Base-by-base conservation (phyloP, 2,888 invertebrate species). In the Panzeria rudis region DNA sequence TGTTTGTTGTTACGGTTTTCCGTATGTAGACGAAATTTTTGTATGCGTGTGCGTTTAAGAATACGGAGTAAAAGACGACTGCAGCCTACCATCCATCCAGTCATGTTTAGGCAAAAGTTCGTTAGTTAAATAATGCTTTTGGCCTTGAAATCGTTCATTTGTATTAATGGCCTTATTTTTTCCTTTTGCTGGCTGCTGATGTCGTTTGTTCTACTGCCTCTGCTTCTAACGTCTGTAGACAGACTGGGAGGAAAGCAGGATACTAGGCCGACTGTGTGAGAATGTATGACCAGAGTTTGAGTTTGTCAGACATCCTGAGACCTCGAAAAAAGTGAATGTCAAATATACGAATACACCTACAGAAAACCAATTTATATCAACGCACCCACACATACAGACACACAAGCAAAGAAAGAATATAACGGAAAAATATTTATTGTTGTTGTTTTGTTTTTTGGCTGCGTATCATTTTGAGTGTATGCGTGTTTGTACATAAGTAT, bases 301-400 rank as follows among this genome's bases (percentile, higher is more conserved):
- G 86, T 83, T 66, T 82, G 77, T 68, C 84, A 87, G 85, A 86
- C 86, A 86, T 78, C 79, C 86, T 83, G 69, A 71, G 82, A 79
- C 79, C 84, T 61, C 69, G 66, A 73, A 73, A 75, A 84, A 86
- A 81, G 61, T 77, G 72, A 52, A 73, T 64, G 47, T 59, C 76
- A 66, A 75, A 59, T 52, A 15, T 17, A 56, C 4, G 3, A 13
- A 41, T 20, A 61, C 41, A 83, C 41, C 50, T 61, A 72, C 50
- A 17, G 38, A 69, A 50, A 66, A 47, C 29, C 1, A 5, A 35
- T 38, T 38, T 38, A 8, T 25, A 52, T 35, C 62, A 25, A 35
- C 13, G 38, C 13, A 61, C 44, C 41, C 15, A 66, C 56, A 47
- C 15, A 35, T 2, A 50, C 32, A 61, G 1, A 4, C 7, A 56